phyloP scores from a whole-genome alignment of 2,113 vertebrate genomes.

The Taxidea taxus region DNA sequence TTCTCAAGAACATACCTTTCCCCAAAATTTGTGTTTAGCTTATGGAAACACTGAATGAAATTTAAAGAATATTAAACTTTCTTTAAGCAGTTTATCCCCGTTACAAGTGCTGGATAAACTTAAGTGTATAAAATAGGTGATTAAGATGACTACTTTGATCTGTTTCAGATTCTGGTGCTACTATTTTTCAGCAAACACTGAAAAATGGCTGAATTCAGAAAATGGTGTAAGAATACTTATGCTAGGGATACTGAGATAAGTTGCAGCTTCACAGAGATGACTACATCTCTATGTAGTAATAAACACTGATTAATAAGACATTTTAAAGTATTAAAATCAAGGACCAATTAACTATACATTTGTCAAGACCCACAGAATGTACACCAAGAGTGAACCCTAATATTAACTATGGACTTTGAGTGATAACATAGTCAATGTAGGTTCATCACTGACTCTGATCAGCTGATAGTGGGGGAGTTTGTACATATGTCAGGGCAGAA shows the following conservation, averaged over 20 bases:
- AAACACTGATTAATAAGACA: constrained; percentile 19
- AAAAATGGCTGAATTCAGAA: background rate
- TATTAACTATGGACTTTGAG: background rate
- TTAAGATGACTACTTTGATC: background rate
- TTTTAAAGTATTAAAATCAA: background rate
- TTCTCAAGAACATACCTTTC: background rate
- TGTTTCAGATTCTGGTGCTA: constrained; percentile 9
- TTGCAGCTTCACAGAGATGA: background rate
- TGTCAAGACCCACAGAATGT: background rate
- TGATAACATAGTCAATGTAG: background rate
- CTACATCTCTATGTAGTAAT: background rate
- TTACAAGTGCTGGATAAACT: background rate
- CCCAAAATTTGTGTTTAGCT: constrained; percentile 1
- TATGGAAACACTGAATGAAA: constrained; percentile 47
- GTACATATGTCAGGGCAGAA: background rate
- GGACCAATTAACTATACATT: background rate
- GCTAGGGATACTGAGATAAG: background rate
- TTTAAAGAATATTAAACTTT: background rate
- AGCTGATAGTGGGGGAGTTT: background rate
- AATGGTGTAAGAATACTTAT: background rate
- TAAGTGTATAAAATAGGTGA: constrained; percentile 9
- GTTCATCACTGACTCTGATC: background rate
- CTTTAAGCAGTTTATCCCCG: background rate
- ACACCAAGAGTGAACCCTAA: background rate
- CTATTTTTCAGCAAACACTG: background rate